Evolutionary conservation across 2,797 vertebrate genomes (phyloP), one percentile per base, ranked within the genome.

Genomic region (Hydrolagus colliei): DNA sequence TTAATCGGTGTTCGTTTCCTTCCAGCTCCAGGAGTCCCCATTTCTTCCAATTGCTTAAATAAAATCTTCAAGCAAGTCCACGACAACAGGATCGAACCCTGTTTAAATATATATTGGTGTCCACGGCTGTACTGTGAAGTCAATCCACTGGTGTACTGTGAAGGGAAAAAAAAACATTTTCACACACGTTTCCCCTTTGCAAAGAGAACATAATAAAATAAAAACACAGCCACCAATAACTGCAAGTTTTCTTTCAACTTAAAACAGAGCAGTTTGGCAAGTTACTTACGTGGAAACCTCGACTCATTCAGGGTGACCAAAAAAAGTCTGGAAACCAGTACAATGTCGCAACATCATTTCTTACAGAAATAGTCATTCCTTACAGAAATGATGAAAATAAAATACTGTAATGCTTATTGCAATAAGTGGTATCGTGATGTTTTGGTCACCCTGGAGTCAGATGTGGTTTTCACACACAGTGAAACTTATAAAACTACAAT

Each of bases 21-120:
- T 90, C 98, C 98, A 88, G 96, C 94, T 90, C 97, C 97, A 91
- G 97, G 98, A 89, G 98, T 99, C 90, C 96, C 96, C 98, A 99
- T 99, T 88, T 89, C 93, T 90, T 90, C 88, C 79, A 71, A 52
- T 41, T n/a, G 8, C 10, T 11, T 67, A 71, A 65, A 32, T 2
- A 80, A 52, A 68, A 71, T 71, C 16, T 71, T 84, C 78, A 68
- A 13, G 59, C 14, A 32, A 63, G 16, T 20, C 35, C 22, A 67
- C 27, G 63, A 41, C 27, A 3, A 10, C 14, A 20, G 9, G 16
- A 68, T 18, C 22, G 20, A 68, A 68, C 11, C 67, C 27, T 6
- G 13, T 68, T 41, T 82, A 32, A 35, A 82, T 18, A 71, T 27
- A 32, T 71, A 67, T 2, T 84, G 32, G 10, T 18, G 67, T 84